Conservation (phyloP, 2,888 invertebrate species). For the Choreutis nemorana region DNA sequence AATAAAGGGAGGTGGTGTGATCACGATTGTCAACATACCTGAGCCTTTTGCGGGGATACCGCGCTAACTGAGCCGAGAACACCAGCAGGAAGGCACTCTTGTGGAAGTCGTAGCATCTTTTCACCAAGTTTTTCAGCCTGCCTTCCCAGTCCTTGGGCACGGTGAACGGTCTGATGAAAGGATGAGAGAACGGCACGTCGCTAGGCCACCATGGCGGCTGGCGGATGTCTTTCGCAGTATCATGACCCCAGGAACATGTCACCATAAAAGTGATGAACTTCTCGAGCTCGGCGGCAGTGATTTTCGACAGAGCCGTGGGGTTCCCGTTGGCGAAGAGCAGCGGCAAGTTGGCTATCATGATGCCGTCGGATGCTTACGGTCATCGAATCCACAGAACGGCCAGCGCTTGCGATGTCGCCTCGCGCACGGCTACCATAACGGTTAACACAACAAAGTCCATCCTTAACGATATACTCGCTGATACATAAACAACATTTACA, state of each 20-base stretch:
- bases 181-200: constrained; percentile 71
- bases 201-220: constrained; percentile 78
- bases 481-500: constrained; percentile 25
- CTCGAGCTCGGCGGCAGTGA: constrained; percentile 70
- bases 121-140: constrained; percentile 71
- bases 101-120: constrained; percentile 75
- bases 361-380: constrained; percentile 45
- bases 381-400: constrained; percentile 44
- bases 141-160: constrained; percentile 65
- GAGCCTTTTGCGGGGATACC: constrained; percentile 69
- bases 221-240: constrained; percentile 61
- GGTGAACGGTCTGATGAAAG: constrained; percentile 62
- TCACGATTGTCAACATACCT: constrained; percentile 77
- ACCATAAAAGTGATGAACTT: constrained; percentile 79
- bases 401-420: constrained; percentile 47
- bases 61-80: constrained; percentile 74
- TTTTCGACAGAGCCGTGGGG: constrained; percentile 72
- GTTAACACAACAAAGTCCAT: constrained; percentile 35
- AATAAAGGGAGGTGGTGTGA: constrained; percentile 75
- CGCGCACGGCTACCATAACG: constrained; percentile 35
- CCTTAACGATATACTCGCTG: constrained; percentile 15
- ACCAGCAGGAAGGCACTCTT: constrained; percentile 74
- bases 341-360: constrained; percentile 77
- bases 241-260: constrained; percentile 76
- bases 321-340: constrained; percentile 75